Percentiles rank a stretch among this genome's conserved stretches.
phyloP scores from a whole-genome alignment of 2,888 invertebrate genomes.

The Tipula confusa region DNA sequence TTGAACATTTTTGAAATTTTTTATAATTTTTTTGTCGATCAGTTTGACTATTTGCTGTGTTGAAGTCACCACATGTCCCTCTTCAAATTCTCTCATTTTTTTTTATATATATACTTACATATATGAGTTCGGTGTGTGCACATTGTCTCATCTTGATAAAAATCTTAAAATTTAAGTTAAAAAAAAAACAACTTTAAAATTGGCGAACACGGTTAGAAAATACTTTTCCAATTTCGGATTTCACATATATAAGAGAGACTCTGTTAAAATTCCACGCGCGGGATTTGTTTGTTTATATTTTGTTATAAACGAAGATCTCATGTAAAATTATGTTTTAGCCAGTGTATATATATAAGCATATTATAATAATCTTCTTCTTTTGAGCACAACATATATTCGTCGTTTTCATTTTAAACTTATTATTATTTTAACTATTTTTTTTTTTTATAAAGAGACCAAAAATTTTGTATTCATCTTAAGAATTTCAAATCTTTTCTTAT shows the following conservation, averaged over 20 bases:
- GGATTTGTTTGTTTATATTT: constrained; percentile 13
- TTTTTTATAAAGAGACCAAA: constrained; percentile 16
- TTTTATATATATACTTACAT: background rate
- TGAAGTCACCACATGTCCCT: background rate
- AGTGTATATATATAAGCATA: background rate
- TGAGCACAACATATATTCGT: background rate
- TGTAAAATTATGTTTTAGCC: constrained; percentile 20
- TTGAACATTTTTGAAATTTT: no score
- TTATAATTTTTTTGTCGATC: no score
- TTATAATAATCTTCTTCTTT: constrained; percentile 20
- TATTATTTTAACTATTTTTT: background rate
- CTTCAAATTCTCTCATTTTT: background rate
- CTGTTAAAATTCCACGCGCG: constrained; percentile 25
- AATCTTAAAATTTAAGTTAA: background rate
- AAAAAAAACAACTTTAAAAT: background rate
- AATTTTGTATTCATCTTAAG: constrained; percentile 27
- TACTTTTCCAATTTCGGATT: constrained; percentile 25
- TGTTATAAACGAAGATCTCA: background rate
- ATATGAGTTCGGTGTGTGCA: background rate
- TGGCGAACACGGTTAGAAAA: constrained; percentile 25
- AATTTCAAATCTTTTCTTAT: constrained; percentile 27
- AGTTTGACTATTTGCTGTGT: background rate
- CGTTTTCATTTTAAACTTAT: background rate
- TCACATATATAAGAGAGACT: background rate
- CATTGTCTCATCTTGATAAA: constrained; percentile 17